phyloP scores from a whole-genome alignment of 1,140 invertebrate species.

The Melitaea cinxia region DNA sequence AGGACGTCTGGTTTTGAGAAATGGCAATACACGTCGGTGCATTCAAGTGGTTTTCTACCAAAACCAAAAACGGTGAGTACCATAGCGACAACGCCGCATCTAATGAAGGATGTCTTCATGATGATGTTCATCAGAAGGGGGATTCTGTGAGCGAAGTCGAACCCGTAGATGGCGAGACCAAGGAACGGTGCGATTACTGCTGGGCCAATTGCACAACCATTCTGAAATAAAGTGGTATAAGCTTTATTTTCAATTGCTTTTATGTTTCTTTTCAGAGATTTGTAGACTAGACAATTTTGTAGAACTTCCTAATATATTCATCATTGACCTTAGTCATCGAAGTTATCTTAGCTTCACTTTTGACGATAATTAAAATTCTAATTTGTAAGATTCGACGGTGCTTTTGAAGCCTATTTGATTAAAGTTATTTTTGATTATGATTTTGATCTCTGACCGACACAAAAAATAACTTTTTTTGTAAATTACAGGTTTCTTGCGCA shows the following conservation, averaged over 20 bases:
- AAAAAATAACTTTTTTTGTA: no score
- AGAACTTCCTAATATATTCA: no score
- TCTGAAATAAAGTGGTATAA: constrained; percentile 75
- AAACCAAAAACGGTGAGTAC: constrained; percentile 84
- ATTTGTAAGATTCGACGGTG: no score
- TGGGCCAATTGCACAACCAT: constrained; percentile 85
- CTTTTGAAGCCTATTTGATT: no score
- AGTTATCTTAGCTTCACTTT: no score
- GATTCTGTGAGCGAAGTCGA: constrained; percentile 85
- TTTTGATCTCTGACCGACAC: no score
- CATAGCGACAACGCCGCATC: constrained; percentile 84
- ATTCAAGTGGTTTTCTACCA: constrained; percentile 81
- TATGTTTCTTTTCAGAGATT: no score
- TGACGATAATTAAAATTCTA: no score
- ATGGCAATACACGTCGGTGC: constrained; percentile 83
- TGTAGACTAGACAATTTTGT: no score
- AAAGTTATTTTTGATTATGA: no score
- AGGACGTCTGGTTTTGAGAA: constrained; percentile 83
- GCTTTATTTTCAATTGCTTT: background rate
- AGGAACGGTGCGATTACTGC: constrained; percentile 84
- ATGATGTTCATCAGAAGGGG: constrained; percentile 82
- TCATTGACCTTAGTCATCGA: no score
- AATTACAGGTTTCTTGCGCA: no score
- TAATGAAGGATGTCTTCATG: constrained; percentile 85
- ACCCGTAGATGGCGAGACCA: constrained; percentile 85